These are phyloP conservation scores for Eurois occulta DNA, from an alignment of 2,888 invertebrate genomes.

Conservation along the genomic window DNA sequence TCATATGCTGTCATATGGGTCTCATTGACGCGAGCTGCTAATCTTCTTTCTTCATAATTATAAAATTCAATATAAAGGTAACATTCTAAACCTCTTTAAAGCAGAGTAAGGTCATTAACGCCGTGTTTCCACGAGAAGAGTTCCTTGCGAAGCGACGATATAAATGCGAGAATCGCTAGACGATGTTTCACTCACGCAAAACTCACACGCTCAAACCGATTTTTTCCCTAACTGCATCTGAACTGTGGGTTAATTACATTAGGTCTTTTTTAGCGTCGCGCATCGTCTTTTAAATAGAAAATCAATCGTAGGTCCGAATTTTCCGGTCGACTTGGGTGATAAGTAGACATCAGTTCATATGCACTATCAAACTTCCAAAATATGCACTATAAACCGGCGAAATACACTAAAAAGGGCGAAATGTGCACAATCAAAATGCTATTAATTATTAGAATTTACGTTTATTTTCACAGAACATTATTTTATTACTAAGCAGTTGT, in stretches of 20 bases:
- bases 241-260: neutral
- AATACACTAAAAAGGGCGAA: no score
- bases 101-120: neutral
- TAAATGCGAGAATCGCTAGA: neutral
- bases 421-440: no score
- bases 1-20: conserved; percentile 49
- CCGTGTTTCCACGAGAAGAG: neutral
- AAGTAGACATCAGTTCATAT: no score
- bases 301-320: neutral
- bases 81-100: conserved; percentile 14
- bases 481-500: no score
- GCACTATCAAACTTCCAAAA: neutral
- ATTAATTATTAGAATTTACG: no score
- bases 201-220: neutral
- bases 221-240: neutral
- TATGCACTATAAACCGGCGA: no score
- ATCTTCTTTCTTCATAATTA: conserved; percentile 54
- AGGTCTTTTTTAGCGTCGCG: no score
- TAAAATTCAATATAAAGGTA: conserved; percentile 8
- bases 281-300: neutral
- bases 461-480: no score
- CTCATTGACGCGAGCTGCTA: conserved; percentile 49
- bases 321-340: no score
- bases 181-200: neutral
- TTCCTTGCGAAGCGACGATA: neutral